Evolutionary conservation across 1,140 invertebrate species (phyloP), one percentile per base, ranked within the genome.

Genomic region (Metaphire vulgaris): DNA sequence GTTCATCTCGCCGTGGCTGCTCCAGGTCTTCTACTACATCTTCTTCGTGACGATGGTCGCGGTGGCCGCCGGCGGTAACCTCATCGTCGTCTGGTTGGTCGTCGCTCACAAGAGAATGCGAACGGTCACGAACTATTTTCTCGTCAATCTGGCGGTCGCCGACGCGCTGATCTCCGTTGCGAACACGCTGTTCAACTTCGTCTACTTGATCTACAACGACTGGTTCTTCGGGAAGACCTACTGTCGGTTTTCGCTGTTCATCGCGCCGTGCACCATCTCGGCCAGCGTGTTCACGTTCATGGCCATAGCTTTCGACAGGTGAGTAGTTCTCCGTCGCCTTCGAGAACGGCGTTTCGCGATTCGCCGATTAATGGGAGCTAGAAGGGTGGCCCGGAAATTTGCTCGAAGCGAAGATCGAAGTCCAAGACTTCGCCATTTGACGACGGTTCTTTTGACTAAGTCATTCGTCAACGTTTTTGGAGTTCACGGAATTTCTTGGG

Each of bases 241-340:
- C 85, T 97, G 94, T 84, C 91, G 91, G 74, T 89, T 95, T 72
- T 93, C 92, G 83, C 94, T 93, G 86, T 96, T 96, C 83, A 92
- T 96, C 76, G 92, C 93, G 0, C 91, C 92, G 80, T 91, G 93
- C 72, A 93, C 93, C 0, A 93, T 96, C 0, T 90, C 93, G 0
- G 92, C 92, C 0, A 94, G 92, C 79, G 94, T 96, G n/a, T 93
- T 96, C 81, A 96, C 94, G 0, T 90, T 96, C 64, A 92, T 92
- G 91, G 94, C 95, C 74, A 97, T 98, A 79, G 94, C 94, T 74
- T 92, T 97, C 76, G 96, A 99, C 87, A 91, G 96, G 96, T 98
- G 86, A 21, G 41, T 21, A 56, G 41, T 56, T 12, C n/a, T n/a
- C n/a, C n/a, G n/a, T n/a, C n/a, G n/a, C n/a, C n/a, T n/a, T n/a